Base-by-base conservation (phyloP, 2,888 invertebrate species). In the Vesta saturnalis region DNA sequence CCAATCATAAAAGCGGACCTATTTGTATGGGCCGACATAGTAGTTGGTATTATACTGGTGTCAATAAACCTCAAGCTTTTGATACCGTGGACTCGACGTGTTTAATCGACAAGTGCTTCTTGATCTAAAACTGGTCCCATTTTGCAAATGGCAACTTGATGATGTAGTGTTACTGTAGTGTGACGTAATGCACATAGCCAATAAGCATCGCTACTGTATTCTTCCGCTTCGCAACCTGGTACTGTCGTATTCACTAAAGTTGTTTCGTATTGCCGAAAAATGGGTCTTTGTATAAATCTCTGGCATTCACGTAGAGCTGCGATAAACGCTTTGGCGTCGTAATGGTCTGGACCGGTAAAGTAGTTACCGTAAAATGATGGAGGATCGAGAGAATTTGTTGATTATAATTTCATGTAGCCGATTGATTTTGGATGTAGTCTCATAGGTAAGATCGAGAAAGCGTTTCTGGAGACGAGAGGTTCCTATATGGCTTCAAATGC, bases 1-100 rank as follows among this genome's bases (percentile, higher is more conserved):
- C 90, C 92, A 56, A 92, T 89, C 89, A 92, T 90, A 73, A 89
- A 87, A 0, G 90, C 87, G 0, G 91, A 89, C 0, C 91, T 91
- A 79, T 90, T 89, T 0, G 90, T 90, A 77, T 92, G 91, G 1
- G 91, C 90, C 0, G 90, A 88, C 19, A 90, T 83, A 1, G 89
- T 87, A 3, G 86, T 82, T 0, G 92, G 92, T 74, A 89, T 89
- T 30, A 93, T 83, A 73, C 92, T 91, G 3, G 90, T 89, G 79
- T 92, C 92, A 0, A 86, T 90, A 0, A 92, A 90, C 10, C 92
- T 85, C 46, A 92, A 80, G 1, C 84, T 84, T 4, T 85, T 78
- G 0, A 91, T 81, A 0, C 91, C 91, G 73, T 89, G 85, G 0
- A 92, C 91, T 71, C 86, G 85, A 16, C 91, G 81, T 71, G 89